Base-by-base conservation (phyloP, 1,140 invertebrate genomes). In the Pseudomyrmex concolor region DNA sequence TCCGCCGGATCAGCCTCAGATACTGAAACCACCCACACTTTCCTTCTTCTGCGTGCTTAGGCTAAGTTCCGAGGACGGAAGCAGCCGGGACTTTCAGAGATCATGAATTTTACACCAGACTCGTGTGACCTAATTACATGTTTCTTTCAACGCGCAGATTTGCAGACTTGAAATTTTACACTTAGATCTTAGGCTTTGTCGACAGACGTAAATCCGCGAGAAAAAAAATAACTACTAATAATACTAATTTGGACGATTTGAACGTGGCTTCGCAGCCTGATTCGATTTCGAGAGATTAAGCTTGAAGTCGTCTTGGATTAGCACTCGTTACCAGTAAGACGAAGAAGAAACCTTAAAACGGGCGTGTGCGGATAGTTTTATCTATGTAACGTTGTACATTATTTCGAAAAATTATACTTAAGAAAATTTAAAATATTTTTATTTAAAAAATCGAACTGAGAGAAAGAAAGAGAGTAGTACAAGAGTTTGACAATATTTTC, bases 1-100 rank as follows among this genome's bases (percentile, higher is more conserved):
- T 94, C 93, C 93, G 93, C 92, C 93, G 93, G 92, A 93, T 94
- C 93, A 94, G 92, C 92, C 76, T 83, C 82, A 90, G 93, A 94
- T 94, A 94, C 90, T 80, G 60, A 90, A 84, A 90, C 86, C 91
- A 89, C 93, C 93, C 90, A 93, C 93, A 89, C 91, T 93, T 94
- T 93, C 92, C 92, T 93, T 91, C 86, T 90, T 74, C 70, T 57
- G 45, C 60, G 84, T 87, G 87, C 88, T 92, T 90, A 91, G 89
- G 77, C 83, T 89, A 91, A 90, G 80, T 91, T 78, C 71, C 85
- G 81, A 63, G 78, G 81, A 81, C 86, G 84, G 86, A 88, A 86
- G 51, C 76, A 62, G 72, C 10, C 71, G 48, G 34, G 34, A 54
- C 57, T 72, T 84, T 71, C 74, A 77, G 83, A 57, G 57, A 85